Evolutionary conservation across 1,140 invertebrate genomes (phyloP).

Genomic region (Sarcophaga peregrina): DNA sequence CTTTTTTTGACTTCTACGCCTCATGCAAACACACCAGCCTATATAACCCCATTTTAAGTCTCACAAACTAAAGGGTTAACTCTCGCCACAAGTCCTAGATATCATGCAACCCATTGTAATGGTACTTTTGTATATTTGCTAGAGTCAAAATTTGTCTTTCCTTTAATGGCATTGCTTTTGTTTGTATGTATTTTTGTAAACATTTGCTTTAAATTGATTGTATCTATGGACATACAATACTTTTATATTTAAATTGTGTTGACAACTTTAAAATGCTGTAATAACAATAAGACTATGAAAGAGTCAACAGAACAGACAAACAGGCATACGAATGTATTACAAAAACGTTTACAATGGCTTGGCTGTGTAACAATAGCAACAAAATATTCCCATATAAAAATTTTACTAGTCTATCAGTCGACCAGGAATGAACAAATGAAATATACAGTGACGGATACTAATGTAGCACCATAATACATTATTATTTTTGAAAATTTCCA

Average conservation of each 20-base stretch:
- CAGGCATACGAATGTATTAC: neutral
- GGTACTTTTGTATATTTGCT: too few relatives aligned
- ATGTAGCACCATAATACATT: too few relatives aligned
- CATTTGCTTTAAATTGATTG: constrained; percentile 32
- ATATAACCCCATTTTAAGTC: neutral
- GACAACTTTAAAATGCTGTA: constrained; percentile 39
- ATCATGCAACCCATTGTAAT: neutral
- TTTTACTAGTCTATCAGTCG: neutral
- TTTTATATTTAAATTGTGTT: constrained; percentile 39
- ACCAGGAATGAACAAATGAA: neutral
- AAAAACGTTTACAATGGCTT: neutral
- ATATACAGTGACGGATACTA: neutral
- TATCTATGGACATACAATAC: neutral
- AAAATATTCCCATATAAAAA: neutral
- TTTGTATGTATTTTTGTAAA: neutral
- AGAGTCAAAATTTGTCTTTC: neutral
- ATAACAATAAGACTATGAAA: neutral
- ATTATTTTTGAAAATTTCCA: too few relatives aligned
- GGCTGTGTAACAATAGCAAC: neutral
- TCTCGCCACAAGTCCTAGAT: neutral
- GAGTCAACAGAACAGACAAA: neutral
- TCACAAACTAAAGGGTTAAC: neutral
- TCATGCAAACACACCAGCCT: too few relatives aligned
- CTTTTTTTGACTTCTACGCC: too few relatives aligned
- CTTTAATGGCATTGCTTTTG: constrained; percentile 18